These are phyloP conservation scores for Pseudorectes ferrugineus DNA, from an alignment of 2,113 vertebrate genomes.

Conservation along the genomic window DNA sequence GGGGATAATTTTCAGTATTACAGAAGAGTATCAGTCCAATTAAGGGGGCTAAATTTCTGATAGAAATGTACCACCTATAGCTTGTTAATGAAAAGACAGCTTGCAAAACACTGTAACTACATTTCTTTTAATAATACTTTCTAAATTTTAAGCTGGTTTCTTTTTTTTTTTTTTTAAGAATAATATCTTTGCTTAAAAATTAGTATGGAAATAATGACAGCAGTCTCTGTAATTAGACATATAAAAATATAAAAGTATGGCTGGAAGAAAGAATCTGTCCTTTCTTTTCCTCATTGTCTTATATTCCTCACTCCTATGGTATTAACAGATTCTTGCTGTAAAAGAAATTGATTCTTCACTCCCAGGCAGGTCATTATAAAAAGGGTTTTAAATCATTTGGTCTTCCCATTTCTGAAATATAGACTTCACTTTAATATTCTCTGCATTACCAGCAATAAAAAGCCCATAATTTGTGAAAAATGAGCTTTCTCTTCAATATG, in stretches of 20 bases:
- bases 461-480: constrained; percentile 74
- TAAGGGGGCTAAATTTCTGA: neutral
- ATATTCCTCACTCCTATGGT: constrained; percentile 18
- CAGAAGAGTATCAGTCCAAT: neutral
- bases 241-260: constrained; percentile 4
- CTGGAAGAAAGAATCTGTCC: neutral
- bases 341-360: constrained; percentile 76
- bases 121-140: neutral
- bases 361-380: constrained; percentile 72
- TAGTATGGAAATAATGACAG: neutral
- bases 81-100: neutral
- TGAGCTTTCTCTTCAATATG: constrained; percentile 61
- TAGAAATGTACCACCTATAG: neutral
- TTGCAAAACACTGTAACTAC: neutral
- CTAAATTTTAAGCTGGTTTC: neutral
- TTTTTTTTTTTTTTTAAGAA: neutral
- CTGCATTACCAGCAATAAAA: constrained; percentile 72
- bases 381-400: constrained; percentile 73
- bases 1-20: neutral
- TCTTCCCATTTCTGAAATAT: constrained; percentile 74
- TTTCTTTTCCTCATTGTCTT: constrained; percentile 13
- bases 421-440: constrained; percentile 76
- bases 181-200: neutral
- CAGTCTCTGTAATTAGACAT: neutral
- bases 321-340: constrained; percentile 68